Base-by-base conservation (phyloP, 2,888 invertebrate genomes). In the Nebria brevicollis region DNA sequence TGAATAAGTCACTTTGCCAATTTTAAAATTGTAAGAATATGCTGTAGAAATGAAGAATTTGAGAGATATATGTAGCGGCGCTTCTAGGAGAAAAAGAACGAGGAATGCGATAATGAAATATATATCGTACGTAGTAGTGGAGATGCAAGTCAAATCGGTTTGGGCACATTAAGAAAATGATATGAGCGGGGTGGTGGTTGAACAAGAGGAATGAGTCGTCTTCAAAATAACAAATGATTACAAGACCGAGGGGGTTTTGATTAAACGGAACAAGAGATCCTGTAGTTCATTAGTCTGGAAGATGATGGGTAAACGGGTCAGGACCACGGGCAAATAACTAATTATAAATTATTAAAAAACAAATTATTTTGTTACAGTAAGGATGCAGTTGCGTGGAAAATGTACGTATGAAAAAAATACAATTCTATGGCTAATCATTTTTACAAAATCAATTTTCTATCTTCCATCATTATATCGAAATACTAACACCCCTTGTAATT, bases 221-320 rank as follows among this genome's bases (percentile, higher is more conserved):
- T 54, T 54, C 54, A 13, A 54, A 54, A 13, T 11, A 54, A 11
- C 7, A 54, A 54, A 54, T 54, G 54, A 54, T 11, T 54, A 11
- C 54, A 54, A 54, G 13, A 54, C 13, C 54, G 54, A 54, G 8
- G 8, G 8, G 54, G 54, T 54, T 54, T 54, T 54, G 54, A 54
- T 54, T 54, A 54, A 54, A 54, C 54, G 54, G 54, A 54, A 54
- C 54, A 54, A 54, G 54, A 54, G 54, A 54, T 54, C 54, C 54
- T 54, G 54, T 54, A 54, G 54, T 54, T 54, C 11, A 54, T 54
- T 54, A 54, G 54, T 54, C 54, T 54, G 54, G 54, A 54, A 54
- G 54, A 54, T 2, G 4, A 34, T 7, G 7, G 54, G 11, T 54
- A 54, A 54, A 13, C 8, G 54, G 8, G 54, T 54, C 4, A 54